Base-by-base conservation (phyloP, 2,113 vertebrate genomes). In the Phodopus roborovskii region DNA sequence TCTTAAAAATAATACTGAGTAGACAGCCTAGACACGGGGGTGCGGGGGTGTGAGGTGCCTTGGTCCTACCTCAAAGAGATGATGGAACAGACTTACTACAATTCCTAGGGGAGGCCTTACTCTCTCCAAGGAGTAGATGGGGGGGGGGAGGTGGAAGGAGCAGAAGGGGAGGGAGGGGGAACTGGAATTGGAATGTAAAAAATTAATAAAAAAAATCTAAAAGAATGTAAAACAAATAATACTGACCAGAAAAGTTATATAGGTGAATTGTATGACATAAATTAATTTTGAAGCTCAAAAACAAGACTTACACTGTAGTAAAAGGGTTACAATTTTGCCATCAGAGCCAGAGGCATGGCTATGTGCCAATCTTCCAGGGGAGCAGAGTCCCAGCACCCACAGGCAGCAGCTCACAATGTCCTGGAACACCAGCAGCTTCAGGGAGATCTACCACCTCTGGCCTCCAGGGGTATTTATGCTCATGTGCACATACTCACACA, bases 211-310 rank as follows among this genome's bases (percentile, higher is more conserved):
- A 45, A 4, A 45, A 45, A 4, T 45, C 6, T 45, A 45, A 45
- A 45, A 45, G 45, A 45, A 45, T 45, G 45, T 45, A 45, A 45
- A 45, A 45, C 45, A 86, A 82, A 68, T 17, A 91, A 60, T 62
- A n/a, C 16, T 77, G 68, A 64, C 0, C 66, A 89, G 86, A 94
- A 86, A 90, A n/a, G 6, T 24, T 88, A 12, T 88, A 12, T 33
- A 74, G 33, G 71, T 36, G 58, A 95, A 93, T 17, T 62, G 66
- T 17, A 73, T 17, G 19, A n/a, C 78, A 66, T 26, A 24, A 83
- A 68, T 88, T 71, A 58, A 74, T 45, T 91, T 91, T 30, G 79
- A 97, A 85, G 30, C 20, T 71, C 42, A 86, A 81, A 90, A 78
- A 53, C 22, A 83, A 85, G 91, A 73, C 17, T 28, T 42, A 42